Percentiles rank a stretch among this genome's conserved stretches.
These are phyloP conservation scores for Nesoenas mayeri DNA, from an alignment of 2,113 vertebrate species.

Conservation along the genomic window DNA sequence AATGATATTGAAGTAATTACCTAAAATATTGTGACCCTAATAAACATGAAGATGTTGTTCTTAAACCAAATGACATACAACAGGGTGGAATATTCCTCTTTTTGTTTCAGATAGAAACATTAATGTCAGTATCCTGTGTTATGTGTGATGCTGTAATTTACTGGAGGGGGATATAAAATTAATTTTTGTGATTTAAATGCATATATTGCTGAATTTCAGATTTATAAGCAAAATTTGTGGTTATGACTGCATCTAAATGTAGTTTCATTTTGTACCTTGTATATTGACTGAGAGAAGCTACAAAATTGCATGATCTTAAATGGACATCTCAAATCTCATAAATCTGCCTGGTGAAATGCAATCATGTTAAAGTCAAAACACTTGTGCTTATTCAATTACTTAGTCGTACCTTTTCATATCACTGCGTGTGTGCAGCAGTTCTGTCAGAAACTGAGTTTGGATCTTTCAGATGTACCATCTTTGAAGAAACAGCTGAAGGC, in stretches of 20 bases:
- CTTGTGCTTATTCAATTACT: slow-evolving; percentile 39
- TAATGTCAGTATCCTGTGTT: not conserved
- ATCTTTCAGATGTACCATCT: not conserved
- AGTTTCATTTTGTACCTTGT: slow-evolving; percentile 37
- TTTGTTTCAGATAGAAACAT: not conserved
- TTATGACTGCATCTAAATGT: slow-evolving; percentile 5
- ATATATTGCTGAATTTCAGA: slow-evolving; percentile 20
- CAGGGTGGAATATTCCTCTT: not conserved
- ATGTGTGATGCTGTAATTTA: slow-evolving; percentile 10
- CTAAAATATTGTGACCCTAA: not conserved
- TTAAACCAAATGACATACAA: not conserved
- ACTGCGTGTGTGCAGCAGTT: not conserved
- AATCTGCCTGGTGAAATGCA: slow-evolving; percentile 24
- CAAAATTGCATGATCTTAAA: not conserved
- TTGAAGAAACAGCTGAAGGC: slow-evolving; percentile 43
- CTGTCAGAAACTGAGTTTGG: not conserved
- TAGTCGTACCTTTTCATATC: not conserved
- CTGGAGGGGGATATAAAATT: not conserved
- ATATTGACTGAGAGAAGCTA: not conserved
- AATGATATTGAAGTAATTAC: not conserved
- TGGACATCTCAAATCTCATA: not conserved
- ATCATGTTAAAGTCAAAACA: slow-evolving; percentile 6
- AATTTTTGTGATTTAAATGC: slow-evolving; percentile 38
- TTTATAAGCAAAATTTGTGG: slow-evolving; percentile 16
- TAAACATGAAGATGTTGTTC: not conserved